Percentiles rank a stretch among this genome's conserved stretches.
These are phyloP conservation scores for Thysanoteuthis rhombus DNA, from an alignment of 2,888 invertebrate genomes.

Conservation along the genomic window DNA sequence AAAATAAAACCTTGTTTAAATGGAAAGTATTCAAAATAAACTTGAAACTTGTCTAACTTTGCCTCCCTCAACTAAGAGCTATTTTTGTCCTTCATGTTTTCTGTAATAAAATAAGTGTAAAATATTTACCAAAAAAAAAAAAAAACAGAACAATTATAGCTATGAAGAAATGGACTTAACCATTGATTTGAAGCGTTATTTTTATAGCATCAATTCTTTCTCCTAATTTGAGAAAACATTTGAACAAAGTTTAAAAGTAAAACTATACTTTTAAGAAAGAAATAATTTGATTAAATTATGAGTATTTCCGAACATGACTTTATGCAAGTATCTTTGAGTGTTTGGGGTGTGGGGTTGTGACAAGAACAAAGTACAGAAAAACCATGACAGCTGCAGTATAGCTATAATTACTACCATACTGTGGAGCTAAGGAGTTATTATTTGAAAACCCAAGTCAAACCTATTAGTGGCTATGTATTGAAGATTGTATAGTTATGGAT, in stretches of 20 bases:
- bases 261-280: not conserved
- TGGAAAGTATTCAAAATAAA: not conserved
- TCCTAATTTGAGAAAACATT: not conserved
- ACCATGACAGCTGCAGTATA: not conserved
- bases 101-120: not conserved
- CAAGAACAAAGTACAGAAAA: not conserved
- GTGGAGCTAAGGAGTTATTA: not conserved
- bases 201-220: not conserved
- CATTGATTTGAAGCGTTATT: not conserved
- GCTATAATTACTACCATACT: not conserved
- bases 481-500: not conserved
- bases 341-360: not conserved
- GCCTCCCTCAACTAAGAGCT: not conserved
- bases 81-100: not conserved
- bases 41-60: not conserved
- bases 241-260: not conserved
- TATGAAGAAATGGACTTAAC: not conserved
- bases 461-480: not conserved
- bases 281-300: not conserved
- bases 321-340: not conserved
- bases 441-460: not conserved
- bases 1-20: not conserved
- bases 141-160: no score
- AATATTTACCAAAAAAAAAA: not conserved
- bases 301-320: not conserved